Percentiles rank a stretch among this genome's conserved stretches.
Conservation (phyloP, 1,140 invertebrate genomes). For the Drosophila kohkoa region DNA sequence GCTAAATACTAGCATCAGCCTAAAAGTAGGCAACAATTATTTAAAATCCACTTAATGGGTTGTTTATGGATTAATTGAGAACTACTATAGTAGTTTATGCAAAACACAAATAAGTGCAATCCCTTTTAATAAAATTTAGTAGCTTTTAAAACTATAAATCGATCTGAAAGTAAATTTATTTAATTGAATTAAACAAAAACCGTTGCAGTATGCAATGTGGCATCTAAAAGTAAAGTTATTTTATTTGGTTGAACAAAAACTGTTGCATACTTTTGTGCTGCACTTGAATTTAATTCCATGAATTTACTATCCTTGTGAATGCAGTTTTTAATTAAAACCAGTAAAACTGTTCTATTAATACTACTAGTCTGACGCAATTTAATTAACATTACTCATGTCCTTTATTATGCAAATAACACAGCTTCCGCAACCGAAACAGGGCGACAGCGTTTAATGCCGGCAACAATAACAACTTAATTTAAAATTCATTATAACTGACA, state of each 20-base stretch:
- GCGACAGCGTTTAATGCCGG: conserved; percentile 50
- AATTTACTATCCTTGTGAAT: conserved; percentile 24
- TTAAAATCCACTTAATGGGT: background rate
- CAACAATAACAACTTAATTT: conserved; percentile 75
- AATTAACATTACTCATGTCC: conserved; percentile 74
- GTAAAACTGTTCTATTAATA: conserved; percentile 23
- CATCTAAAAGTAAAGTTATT: no score
- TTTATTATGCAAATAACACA: conserved; percentile 79
- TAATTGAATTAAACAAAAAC: no score
- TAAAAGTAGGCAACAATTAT: conserved; percentile 19
- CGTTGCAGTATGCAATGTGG: no score
- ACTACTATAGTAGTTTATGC: no score
- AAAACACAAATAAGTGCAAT: no score
- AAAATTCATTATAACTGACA: conserved; percentile 83
- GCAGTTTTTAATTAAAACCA: conserved; percentile 68
- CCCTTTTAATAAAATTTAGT: no score
- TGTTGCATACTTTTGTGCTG: background rate
- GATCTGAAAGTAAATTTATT: no score
- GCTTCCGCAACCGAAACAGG: conserved; percentile 20
- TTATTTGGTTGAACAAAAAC: no score
- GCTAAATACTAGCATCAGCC: background rate
- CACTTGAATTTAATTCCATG: conserved; percentile 25
- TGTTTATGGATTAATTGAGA: background rate
- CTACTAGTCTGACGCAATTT: conserved; percentile 67
- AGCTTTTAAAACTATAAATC: no score